Percentiles rank a stretch among this genome's conserved stretches.
phyloP scores from a whole-genome alignment of 2,888 invertebrate genomes.

The Neria commutata region DNA sequence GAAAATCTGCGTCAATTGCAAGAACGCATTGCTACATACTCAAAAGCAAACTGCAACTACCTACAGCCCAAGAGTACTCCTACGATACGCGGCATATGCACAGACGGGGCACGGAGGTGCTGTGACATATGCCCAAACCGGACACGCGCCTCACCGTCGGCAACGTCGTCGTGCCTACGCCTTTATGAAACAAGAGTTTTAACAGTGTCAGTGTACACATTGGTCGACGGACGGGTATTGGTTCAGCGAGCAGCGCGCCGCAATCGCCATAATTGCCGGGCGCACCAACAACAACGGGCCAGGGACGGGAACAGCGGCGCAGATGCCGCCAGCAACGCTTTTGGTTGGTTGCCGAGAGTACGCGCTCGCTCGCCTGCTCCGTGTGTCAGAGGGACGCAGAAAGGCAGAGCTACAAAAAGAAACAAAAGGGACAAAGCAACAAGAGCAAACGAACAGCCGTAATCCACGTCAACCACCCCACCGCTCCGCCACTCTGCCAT shows the following conservation, averaged over 20 bases:
- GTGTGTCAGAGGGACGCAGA: neutral
- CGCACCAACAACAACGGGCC: slow-evolving; percentile 31
- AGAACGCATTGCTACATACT: slow-evolving; percentile 26
- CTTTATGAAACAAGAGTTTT: slow-evolving; percentile 17
- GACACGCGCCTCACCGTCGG: neutral
- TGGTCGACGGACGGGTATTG: slow-evolving; percentile 17
- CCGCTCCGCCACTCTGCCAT: too few species aligned
- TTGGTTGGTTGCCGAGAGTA: slow-evolving; percentile 54
- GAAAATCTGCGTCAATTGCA: slow-evolving; percentile 22
- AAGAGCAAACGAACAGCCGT: slow-evolving; percentile 51
- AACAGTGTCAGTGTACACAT: slow-evolving; percentile 26
- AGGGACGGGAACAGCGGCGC: slow-evolving; percentile 13
- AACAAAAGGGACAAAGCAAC: slow-evolving; percentile 28
- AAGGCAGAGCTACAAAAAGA: slow-evolving; percentile 43
- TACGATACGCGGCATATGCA: neutral
- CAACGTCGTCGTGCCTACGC: slow-evolving; percentile 4
- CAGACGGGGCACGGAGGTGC: neutral
- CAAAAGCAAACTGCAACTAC: slow-evolving; percentile 8
- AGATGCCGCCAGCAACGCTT: slow-evolving; percentile 48
- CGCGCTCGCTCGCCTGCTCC: slow-evolving; percentile 12
- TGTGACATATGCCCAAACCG: neutral
- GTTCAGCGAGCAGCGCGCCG: slow-evolving; percentile 22
- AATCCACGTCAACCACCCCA: slow-evolving; percentile 30
- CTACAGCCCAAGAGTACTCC: neutral
- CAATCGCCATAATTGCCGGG: neutral